Conservation (phyloP, 2,113 vertebrate genomes). For the Apteryx owenii region DNA sequence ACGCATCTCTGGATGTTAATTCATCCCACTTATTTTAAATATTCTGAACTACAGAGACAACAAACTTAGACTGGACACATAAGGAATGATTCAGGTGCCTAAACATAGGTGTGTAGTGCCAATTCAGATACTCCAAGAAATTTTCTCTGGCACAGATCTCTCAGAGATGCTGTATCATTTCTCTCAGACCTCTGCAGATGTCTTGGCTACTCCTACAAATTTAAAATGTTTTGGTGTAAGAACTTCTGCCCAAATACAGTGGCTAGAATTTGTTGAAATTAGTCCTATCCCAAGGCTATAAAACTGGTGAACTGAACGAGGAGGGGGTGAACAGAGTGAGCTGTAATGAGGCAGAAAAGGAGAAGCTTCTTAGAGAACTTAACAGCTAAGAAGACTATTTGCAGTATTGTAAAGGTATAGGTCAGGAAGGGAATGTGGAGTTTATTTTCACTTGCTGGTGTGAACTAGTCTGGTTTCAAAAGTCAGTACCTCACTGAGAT, state of each 20-base stretch:
- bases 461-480: background rate
- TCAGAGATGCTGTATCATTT: background rate
- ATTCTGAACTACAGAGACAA: background rate
- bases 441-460: background rate
- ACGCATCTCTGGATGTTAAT: background rate
- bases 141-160: background rate
- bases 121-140: background rate
- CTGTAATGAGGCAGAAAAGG: background rate
- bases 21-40: background rate
- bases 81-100: background rate
- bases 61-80: background rate
- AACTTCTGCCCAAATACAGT: background rate
- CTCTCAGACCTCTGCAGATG: background rate
- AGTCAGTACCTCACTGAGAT: background rate
- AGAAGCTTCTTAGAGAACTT: background rate
- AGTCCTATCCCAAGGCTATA: background rate
- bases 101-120: background rate
- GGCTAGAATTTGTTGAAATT: background rate
- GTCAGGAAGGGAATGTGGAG: background rate
- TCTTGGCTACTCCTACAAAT: background rate
- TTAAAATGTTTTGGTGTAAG: background rate
- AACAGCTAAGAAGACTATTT: background rate
- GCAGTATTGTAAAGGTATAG: background rate
- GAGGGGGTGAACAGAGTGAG: background rate
- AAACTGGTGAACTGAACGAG: background rate